Conservation (phyloP, 1,140 invertebrate species). For the Drosophila willistoni region DNA sequence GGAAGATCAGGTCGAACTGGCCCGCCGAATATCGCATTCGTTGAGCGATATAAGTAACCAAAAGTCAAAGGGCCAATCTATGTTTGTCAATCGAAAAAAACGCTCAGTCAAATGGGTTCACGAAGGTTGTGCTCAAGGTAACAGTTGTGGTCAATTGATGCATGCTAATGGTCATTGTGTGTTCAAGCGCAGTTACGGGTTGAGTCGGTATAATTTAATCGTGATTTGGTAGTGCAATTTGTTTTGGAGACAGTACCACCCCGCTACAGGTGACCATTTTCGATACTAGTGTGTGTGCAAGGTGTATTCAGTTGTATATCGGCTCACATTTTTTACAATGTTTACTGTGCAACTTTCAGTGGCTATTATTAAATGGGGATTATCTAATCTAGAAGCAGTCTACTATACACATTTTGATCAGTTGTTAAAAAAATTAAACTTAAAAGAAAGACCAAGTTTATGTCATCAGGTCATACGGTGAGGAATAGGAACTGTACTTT, state of each 20-base stretch:
- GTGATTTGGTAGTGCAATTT: not conserved
- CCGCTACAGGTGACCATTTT: not conserved
- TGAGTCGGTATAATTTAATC: not conserved
- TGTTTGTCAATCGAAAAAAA: constrained; percentile 97
- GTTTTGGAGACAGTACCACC: not conserved
- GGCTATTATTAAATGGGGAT: too few species aligned
- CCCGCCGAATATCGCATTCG: constrained; percentile 95
- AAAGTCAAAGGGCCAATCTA: constrained; percentile 95
- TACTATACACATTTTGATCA: too few species aligned
- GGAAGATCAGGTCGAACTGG: constrained; percentile 96
- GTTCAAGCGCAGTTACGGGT: not conserved
- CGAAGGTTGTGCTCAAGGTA: constrained; percentile 86
- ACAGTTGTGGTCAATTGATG: constrained; percentile 37
- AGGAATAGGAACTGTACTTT: too few species aligned
- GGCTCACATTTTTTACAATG: too few species aligned
- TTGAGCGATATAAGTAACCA: constrained; percentile 95
- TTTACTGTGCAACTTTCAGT: too few species aligned
- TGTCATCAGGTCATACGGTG: too few species aligned
- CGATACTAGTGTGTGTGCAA: too few species aligned
- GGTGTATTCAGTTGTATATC: too few species aligned
- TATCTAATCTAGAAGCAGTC: too few species aligned
- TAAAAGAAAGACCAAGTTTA: too few species aligned
- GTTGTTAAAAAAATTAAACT: too few species aligned
- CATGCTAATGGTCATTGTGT: constrained; percentile 24
- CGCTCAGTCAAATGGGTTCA: constrained; percentile 97